A percentile compares a stretch with the other conserved stretches of the same genome.
Evolutionary conservation across 1,140 invertebrate species (phyloP).

Genomic region (Cydia amplana): DNA sequence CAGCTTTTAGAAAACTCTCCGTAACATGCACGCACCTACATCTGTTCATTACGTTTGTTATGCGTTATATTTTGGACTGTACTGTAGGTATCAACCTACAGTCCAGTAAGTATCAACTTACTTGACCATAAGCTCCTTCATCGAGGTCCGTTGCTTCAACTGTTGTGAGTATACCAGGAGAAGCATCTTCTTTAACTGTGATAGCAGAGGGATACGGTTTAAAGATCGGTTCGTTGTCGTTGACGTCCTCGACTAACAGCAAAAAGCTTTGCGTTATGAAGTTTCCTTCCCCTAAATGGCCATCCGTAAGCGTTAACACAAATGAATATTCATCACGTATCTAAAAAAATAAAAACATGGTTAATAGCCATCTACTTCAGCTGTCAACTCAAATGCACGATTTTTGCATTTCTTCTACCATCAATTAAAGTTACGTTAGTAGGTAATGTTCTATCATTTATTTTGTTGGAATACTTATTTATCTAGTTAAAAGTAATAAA

Average conservation of each 20-base stretch:
- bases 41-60: too few relatives aligned
- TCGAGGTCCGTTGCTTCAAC: conserved; percentile 94
- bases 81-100: too few relatives aligned
- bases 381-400: neutral
- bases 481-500: too few relatives aligned
- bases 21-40: too few relatives aligned
- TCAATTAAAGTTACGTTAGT: too few relatives aligned
- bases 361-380: neutral
- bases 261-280: conserved; percentile 94
- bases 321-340: conserved; percentile 92
- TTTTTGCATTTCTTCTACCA: neutral
- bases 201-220: conserved; percentile 91
- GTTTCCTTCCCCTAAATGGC: conserved; percentile 91
- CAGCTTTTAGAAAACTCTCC: too few relatives aligned
- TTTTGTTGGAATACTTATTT: too few relatives aligned
- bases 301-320: conserved; percentile 93
- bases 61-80: too few relatives aligned
- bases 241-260: conserved; percentile 93
- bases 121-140: conserved; percentile 95
- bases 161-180: conserved; percentile 86
- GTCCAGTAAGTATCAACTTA: too few relatives aligned
- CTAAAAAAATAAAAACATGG: conserved; percentile 72
- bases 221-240: conserved; percentile 94
- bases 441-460: too few relatives aligned
- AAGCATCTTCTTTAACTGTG: conserved; percentile 88